Percentiles rank a stretch among this genome's conserved stretches.
Evolutionary conservation across 2,888 invertebrate species (phyloP).

Genomic region (Euphydryas editha): DNA sequence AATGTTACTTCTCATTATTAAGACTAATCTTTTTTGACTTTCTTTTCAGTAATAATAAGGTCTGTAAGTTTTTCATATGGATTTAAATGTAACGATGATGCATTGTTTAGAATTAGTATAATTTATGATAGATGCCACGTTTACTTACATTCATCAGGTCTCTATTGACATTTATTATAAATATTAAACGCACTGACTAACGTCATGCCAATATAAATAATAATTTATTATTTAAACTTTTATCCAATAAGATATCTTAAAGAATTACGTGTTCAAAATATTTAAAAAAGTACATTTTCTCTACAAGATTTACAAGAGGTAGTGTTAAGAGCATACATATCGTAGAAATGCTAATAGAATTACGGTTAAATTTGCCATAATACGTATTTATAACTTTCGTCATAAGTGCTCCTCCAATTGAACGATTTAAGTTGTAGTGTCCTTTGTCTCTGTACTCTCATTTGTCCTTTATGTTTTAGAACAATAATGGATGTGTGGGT

Average conservation of each 20-base stretch:
- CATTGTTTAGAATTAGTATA: constrained; percentile 2
- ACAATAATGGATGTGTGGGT: not conserved
- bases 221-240: not conserved
- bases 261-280: too few relatives aligned
- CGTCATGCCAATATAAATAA: not conserved
- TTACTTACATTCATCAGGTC: constrained; percentile 25
- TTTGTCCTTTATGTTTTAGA: not conserved
- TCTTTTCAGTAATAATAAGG: not conserved
- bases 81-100: constrained; percentile 11
- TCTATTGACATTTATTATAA: constrained; percentile 17
- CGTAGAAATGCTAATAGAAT: too few relatives aligned
- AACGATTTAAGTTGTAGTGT: not conserved
- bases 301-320: too few relatives aligned
- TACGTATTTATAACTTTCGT: not conserved
- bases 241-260: not conserved
- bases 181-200: constrained; percentile 18
- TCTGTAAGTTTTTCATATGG: not conserved
- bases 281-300: too few relatives aligned
- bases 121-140: constrained; percentile 22
- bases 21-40: too few relatives aligned
- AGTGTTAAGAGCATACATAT: too few relatives aligned
- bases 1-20: too few relatives aligned
- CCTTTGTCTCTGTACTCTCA: not conserved
- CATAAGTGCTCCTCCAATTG: not conserved
- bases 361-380: too few relatives aligned